These are phyloP conservation scores for Hyperopisus bebe DNA, from an alignment of 2,113 vertebrate species.

Conservation along the genomic window DNA sequence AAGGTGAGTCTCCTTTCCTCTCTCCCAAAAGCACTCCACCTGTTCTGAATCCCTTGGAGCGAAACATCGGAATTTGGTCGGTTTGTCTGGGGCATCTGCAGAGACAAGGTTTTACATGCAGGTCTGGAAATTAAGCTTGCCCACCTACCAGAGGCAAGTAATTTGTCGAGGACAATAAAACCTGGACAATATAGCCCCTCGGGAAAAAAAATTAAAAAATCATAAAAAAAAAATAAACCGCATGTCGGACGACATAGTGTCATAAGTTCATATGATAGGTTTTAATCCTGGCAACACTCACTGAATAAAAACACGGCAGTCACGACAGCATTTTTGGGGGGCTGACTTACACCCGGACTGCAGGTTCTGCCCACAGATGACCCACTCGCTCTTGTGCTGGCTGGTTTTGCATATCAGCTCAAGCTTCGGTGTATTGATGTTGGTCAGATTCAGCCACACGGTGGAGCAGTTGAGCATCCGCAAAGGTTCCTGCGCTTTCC, in stretches of 20 bases:
- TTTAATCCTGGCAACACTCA: neutral
- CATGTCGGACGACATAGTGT: neutral
- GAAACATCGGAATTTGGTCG: conserved; percentile 46
- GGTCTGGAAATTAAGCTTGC: neutral
- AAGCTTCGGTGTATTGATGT: conserved; percentile 22
- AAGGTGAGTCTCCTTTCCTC: conserved; percentile 44
- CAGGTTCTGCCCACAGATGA: conserved; percentile 43
- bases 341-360: conserved; percentile 50
- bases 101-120: neutral
- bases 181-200: too few relatives aligned
- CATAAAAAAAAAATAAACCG: neutral
- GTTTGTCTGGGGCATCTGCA: conserved; percentile 53
- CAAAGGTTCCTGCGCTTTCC: neutral
- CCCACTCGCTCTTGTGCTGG: accelerated
- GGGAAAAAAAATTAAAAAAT: neutral
- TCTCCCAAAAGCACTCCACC: conserved; percentile 45
- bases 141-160: neutral
- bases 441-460: conserved; percentile 34
- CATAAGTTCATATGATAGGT: neutral
- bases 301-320: neutral
- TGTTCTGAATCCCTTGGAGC: conserved; percentile 30
- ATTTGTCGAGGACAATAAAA: neutral
- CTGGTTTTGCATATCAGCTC: conserved; percentile 36
- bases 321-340: neutral
- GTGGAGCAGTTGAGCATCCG: conserved; percentile 39